Conservation (phyloP, 2,113 vertebrate species). For the Trichomycterus rosablanca region DNA sequence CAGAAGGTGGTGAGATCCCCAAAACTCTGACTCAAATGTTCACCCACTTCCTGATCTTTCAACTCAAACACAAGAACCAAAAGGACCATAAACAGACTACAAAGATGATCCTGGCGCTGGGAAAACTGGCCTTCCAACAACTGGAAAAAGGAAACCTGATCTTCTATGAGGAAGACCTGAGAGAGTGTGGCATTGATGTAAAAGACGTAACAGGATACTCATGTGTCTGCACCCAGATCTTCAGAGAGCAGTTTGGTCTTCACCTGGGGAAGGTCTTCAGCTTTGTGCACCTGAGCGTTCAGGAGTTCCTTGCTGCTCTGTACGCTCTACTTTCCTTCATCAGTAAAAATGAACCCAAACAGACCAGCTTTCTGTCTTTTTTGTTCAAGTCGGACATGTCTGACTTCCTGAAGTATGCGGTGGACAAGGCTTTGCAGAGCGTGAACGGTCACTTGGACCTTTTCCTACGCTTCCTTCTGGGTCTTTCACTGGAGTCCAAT, state of each 20-base stretch:
- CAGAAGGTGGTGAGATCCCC: background rate
- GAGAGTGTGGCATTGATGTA: background rate
- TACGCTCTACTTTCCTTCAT: background rate
- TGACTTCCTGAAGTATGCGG: background rate
- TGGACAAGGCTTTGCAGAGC: background rate
- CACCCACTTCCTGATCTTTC: background rate
- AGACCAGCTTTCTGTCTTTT: background rate
- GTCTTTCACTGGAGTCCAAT: background rate
- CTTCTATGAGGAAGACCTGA: conserved; percentile 2
- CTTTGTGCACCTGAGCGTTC: background rate
- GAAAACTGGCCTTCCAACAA: background rate
- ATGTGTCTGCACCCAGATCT: background rate
- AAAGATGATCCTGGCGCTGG: background rate
- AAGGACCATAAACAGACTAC: background rate
- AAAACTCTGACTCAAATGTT: conserved; percentile 3
- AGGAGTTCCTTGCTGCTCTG: background rate
- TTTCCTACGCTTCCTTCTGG: background rate
- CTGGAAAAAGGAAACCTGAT: conserved; percentile 3
- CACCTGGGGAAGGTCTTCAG: background rate
- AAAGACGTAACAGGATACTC: background rate
- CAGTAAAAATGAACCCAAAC: background rate
- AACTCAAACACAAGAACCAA: background rate
- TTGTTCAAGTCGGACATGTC: background rate
- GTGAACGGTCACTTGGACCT: background rate
- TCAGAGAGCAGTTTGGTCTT: background rate